Evolutionary conservation across 2,888 invertebrate genomes (phyloP), one percentile per base, ranked within the genome.

Genomic region (Protonemura montana): DNA sequence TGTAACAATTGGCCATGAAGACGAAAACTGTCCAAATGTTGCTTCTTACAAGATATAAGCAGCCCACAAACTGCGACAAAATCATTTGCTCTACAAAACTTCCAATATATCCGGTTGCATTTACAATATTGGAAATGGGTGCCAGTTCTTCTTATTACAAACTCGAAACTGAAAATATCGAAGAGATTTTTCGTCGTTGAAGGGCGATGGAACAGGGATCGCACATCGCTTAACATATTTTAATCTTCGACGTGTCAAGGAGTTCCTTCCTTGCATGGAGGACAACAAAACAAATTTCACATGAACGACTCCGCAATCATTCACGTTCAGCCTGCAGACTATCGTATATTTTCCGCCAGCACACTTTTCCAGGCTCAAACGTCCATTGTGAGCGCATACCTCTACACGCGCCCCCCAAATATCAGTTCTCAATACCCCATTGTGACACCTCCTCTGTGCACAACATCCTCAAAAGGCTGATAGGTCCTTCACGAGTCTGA

Each of bases 151-250:
- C 35, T 35, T 35, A 35, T 35, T 35, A 35, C 3, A 35, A 35
- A 35, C 3, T n/a, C n/a, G 10, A 35, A 35, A 35, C 35, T 35
- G 10, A 35, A 35, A 35, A 35, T 35, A 35, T 35, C 35, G 35
- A 35, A n/a, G 35, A 35, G 35, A 35, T 35, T 35, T 35, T 35
- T n/a, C n/a, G 10, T 3, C 10, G 35, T 35, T 35, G 35, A 21
- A 59, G 59, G 21, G 21, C 59, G 13, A 21, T 21, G 13, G 7
- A 21, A 59, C 59, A 59, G 59, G 2, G 59, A 59, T 21, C 59
- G 59, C 59, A 59, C 59, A 59, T 59, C 59, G 59, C 59, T 59
- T 59, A 59, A 59, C 59, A 59, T 59, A 59, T 59, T 59, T 59
- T 59, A 59, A 59, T 59, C 59, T 59, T 59, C 6, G 59, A 7